phyloP scores from a whole-genome alignment of 2,113 vertebrate species.

The Hippolais icterina region DNA sequence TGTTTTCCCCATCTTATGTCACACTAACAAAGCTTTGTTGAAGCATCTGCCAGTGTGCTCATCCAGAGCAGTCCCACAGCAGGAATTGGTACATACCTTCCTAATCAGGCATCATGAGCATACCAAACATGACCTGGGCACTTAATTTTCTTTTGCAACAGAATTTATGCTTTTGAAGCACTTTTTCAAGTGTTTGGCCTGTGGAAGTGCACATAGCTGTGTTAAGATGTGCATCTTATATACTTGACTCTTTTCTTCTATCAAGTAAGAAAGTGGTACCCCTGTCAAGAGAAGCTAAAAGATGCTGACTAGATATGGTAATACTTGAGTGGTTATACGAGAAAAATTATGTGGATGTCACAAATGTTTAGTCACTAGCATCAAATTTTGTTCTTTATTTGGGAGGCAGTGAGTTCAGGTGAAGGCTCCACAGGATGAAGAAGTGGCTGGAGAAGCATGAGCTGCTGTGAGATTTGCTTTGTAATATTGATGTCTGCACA shows the following conservation, averaged over 20 bases:
- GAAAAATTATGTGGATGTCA: not conserved
- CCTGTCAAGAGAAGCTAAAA: not conserved
- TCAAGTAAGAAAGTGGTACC: not conserved
- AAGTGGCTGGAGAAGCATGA: not conserved
- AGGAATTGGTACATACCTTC: not conserved
- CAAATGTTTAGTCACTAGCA: not conserved
- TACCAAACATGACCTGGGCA: not conserved
- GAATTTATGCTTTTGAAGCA: not conserved
- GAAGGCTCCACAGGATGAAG: not conserved
- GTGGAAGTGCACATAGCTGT: not conserved
- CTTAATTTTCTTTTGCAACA: not conserved
- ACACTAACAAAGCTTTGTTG: not conserved
- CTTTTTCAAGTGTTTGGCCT: not conserved
- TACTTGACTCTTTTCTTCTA: not conserved
- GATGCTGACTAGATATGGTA: not conserved
- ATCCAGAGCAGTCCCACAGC: rapidly evolving
- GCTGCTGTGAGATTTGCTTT: not conserved
- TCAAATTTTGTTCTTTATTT: not conserved
- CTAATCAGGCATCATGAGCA: not conserved
- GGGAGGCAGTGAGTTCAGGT: not conserved
- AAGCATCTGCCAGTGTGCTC: not conserved
- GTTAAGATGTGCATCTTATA: not conserved
- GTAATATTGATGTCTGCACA: not conserved
- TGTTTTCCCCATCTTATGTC: not conserved
- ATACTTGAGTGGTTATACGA: not conserved